phyloP scores from a whole-genome alignment of 1,140 invertebrate species.

The Drosophila equinoxialis region DNA sequence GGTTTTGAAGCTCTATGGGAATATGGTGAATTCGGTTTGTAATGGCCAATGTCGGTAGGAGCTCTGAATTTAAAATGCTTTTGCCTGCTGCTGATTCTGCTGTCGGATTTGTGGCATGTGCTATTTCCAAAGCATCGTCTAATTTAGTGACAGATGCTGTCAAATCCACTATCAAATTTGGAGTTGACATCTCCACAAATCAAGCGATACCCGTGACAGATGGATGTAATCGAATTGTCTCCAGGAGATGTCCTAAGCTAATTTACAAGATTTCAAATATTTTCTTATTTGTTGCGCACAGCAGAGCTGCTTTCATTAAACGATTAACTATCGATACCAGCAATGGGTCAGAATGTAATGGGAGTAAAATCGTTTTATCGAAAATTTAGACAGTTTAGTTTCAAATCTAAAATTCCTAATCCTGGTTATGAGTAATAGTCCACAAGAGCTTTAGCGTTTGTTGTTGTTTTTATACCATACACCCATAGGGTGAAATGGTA shows the following conservation, averaged over 20 bases:
- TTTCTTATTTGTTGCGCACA: not conserved
- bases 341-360: not conserved
- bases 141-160: not conserved
- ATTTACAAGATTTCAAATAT: not conserved
- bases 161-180: not conserved
- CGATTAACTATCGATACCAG: not conserved
- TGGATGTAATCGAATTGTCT: not conserved
- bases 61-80: not conserved
- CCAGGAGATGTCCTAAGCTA: not conserved
- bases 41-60: not conserved
- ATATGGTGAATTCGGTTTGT: slow-evolving; percentile 9
- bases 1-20: slow-evolving; percentile 73
- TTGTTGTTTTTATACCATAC: no score
- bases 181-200: not conserved
- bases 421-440: slow-evolving; percentile 1
- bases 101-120: not conserved
- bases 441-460: slow-evolving; percentile 29
- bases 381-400: not conserved
- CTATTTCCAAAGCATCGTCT: not conserved
- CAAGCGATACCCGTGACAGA: not conserved
- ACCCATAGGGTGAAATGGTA: no score
- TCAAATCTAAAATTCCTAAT: not conserved
- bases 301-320: not conserved
- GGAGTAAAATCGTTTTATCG: not conserved
- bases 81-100: not conserved